phyloP scores from a whole-genome alignment of 2,113 vertebrate genomes.

The Trogon surrucura region DNA sequence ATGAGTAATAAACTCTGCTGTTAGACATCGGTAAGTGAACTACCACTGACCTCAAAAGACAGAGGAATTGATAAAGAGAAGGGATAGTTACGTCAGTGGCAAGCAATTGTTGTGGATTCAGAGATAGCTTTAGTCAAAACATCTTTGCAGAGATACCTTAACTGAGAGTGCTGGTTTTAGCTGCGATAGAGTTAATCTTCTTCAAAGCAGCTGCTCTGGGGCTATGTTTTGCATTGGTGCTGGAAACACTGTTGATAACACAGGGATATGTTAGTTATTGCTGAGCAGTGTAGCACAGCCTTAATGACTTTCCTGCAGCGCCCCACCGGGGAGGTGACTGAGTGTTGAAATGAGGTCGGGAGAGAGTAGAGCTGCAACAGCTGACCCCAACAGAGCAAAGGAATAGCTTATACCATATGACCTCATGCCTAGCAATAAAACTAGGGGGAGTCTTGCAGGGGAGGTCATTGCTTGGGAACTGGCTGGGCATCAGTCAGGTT shows the following conservation, averaged over 20 bases:
- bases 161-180: background rate
- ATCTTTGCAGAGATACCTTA: background rate
- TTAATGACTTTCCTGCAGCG: background rate
- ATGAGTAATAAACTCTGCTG: background rate
- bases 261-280: fast-evolving
- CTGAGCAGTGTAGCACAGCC: background rate
- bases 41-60: background rate
- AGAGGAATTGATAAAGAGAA: background rate
- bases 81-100: background rate
- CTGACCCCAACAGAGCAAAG: background rate
- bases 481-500: fast-evolving
- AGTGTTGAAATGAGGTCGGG: background rate
- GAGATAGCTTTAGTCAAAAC: background rate
- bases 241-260: too few species aligned
- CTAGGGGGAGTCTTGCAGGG: fast-evolving
- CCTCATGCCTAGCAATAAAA: fast-evolving
- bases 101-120: background rate
- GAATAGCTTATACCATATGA: background rate
- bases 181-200: background rate
- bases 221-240: background rate
- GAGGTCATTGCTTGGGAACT: fast-evolving
- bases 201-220: background rate
- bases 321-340: background rate
- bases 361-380: background rate
- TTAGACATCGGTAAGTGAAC: background rate